Percentiles rank a stretch among this genome's conserved stretches.
Conservation (phyloP, 2,888 invertebrate genomes). For the Agrochola lychnidis region DNA sequence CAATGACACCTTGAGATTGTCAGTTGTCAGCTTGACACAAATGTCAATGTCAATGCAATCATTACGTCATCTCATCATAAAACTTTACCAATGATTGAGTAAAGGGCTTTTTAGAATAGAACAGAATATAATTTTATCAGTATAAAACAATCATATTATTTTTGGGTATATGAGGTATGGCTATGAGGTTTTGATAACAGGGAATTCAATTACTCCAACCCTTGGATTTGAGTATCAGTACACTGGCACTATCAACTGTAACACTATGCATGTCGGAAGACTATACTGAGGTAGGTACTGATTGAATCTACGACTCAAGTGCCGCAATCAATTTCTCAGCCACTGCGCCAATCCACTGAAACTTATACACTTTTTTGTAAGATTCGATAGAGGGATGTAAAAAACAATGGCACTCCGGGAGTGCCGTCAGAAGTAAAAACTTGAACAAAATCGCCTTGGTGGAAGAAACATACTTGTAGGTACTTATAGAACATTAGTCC, state of each 20-base stretch:
- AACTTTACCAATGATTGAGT: too few relatives aligned
- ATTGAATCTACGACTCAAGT: neutral
- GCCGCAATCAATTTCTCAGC: neutral
- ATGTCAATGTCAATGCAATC: neutral
- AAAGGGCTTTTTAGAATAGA: slow-evolving; percentile 1
- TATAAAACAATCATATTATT: neutral
- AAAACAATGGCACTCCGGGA: neutral
- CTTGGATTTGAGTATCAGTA: neutral
- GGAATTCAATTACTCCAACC: neutral
- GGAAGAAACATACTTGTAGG: too few relatives aligned
- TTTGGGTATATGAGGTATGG: neutral
- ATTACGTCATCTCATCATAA: too few relatives aligned
- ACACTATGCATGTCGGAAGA: neutral
- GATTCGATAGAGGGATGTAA: neutral
- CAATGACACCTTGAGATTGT: neutral
- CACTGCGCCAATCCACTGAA: neutral
- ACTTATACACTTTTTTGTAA: neutral
- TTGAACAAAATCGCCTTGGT: too few relatives aligned
- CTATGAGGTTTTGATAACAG: too few relatives aligned
- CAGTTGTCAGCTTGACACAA: neutral
- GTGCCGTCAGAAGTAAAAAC: too few relatives aligned
- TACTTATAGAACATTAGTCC: too few relatives aligned
- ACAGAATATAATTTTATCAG: neutral
- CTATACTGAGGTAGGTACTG: neutral
- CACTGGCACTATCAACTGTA: neutral